A percentile compares a stretch with the other conserved stretches of the same genome.
These are phyloP conservation scores for Takifugu bimaculatus DNA, from an alignment of 2,113 vertebrate genomes.

Conservation along the genomic window DNA sequence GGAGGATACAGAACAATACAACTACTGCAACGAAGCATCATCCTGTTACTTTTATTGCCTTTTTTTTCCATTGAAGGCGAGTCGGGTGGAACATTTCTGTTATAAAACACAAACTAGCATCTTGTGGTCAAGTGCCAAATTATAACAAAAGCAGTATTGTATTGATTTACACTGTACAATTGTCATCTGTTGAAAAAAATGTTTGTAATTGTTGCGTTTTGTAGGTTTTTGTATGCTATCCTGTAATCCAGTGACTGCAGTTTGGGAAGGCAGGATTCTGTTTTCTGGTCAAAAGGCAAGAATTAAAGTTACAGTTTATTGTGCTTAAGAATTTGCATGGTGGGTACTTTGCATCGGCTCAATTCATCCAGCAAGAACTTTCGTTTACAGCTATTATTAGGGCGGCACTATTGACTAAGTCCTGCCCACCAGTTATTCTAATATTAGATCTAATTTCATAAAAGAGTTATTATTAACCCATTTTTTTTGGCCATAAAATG, in stretches of 20 bases:
- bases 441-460: too few species aligned
- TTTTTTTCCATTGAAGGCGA: slow-evolving; percentile 23
- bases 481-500: too few species aligned
- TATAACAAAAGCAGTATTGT: slow-evolving; percentile 77
- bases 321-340: slow-evolving; percentile 38
- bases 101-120: slow-evolving; percentile 66
- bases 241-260: slow-evolving; percentile 73
- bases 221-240: slow-evolving; percentile 78
- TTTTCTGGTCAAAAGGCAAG: slow-evolving; percentile 64
- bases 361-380: too few species aligned
- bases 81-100: slow-evolving; percentile 65
- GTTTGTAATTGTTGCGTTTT: slow-evolving; percentile 80
- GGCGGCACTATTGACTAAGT: too few species aligned
- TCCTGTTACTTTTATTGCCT: slow-evolving; percentile 58
- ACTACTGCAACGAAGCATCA: slow-evolving; percentile 54
- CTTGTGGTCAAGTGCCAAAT: slow-evolving; percentile 77
- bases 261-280: slow-evolving; percentile 64
- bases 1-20: slow-evolving; percentile 19
- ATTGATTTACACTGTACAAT: slow-evolving; percentile 77
- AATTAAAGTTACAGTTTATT: slow-evolving; percentile 67
- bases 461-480: too few species aligned
- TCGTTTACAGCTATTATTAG: too few species aligned
- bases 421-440: too few species aligned
- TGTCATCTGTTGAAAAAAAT: slow-evolving; percentile 74
- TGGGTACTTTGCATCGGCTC: slow-evolving; percentile 15